These are phyloP conservation scores for Petaurus breviceps DNA, from an alignment of 2,113 vertebrate genomes.

Conservation along the genomic window DNA sequence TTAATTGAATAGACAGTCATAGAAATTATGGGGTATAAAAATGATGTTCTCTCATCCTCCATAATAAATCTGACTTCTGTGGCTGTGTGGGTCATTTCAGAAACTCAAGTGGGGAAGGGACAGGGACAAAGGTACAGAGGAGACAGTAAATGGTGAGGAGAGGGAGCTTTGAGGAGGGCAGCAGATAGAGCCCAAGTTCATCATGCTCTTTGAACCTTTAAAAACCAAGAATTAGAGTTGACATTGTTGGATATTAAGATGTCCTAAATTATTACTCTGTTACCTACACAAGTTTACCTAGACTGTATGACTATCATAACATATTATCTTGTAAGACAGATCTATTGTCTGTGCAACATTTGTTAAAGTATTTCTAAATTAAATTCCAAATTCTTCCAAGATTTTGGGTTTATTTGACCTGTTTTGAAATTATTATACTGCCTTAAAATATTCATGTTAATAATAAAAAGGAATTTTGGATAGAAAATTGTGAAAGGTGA, in stretches of 20 bases:
- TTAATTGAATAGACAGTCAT: slow-evolving; percentile 21
- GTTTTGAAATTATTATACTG: slow-evolving; percentile 50
- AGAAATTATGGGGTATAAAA: slow-evolving; percentile 41
- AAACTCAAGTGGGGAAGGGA: slow-evolving; percentile 11
- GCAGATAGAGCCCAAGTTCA: neutral
- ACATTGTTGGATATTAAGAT: slow-evolving; percentile 5
- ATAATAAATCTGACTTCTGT: slow-evolving; percentile 50
- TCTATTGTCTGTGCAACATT: slow-evolving; percentile 21
- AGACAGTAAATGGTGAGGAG: neutral
- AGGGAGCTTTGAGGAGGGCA: neutral
- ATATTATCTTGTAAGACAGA: neutral
- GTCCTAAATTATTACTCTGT: slow-evolving; percentile 23
- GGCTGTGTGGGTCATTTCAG: slow-evolving; percentile 26
- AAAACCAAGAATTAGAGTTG: slow-evolving; percentile 44
- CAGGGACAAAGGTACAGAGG: slow-evolving; percentile 11
- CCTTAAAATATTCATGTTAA: slow-evolving; percentile 40
- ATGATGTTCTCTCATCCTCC: slow-evolving; percentile 28
- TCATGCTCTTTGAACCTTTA: neutral
- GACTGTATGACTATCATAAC: slow-evolving; percentile 28
- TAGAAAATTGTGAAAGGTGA: slow-evolving; percentile 43
- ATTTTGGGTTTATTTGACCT: slow-evolving; percentile 49
- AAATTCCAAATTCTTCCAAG: slow-evolving; percentile 35
- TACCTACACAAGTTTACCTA: slow-evolving; percentile 13
- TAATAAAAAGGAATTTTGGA: slow-evolving; percentile 27
- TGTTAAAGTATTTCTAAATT: slow-evolving; percentile 64